Percentiles rank a stretch among this genome's conserved stretches.
These are phyloP conservation scores for Phyto melanocephala DNA, from an alignment of 2,888 invertebrate genomes.

Conservation along the genomic window DNA sequence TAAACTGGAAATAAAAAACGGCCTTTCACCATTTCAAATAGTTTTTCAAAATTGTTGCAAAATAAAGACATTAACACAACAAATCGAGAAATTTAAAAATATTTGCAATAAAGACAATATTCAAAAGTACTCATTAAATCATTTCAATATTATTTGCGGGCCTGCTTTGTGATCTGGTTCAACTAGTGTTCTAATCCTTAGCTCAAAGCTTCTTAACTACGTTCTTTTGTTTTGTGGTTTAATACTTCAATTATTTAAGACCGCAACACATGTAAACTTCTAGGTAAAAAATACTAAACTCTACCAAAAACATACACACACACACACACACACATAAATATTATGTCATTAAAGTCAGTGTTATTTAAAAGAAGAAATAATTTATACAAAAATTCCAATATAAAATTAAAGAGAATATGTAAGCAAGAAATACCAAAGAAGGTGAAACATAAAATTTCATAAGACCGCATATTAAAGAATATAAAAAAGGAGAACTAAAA, in stretches of 20 bases:
- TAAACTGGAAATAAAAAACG: too few relatives aligned
- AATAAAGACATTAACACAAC: too few relatives aligned
- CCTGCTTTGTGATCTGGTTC: too few relatives aligned
- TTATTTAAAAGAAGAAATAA: constrained; percentile 11
- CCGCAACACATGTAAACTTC: constrained; percentile 60
- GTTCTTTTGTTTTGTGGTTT: constrained; percentile 40
- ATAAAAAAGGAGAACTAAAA: not conserved
- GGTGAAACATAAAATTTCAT: constrained; percentile 57
- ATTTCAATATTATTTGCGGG: too few relatives aligned
- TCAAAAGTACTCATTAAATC: too few relatives aligned
- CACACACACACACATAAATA: not conserved
- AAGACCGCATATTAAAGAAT: not conserved
- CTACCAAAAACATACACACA: not conserved
- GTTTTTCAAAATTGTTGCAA: too few relatives aligned
- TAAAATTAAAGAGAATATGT: constrained; percentile 31
- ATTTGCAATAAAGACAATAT: too few relatives aligned
- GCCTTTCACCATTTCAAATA: too few relatives aligned
- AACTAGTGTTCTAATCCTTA: too few relatives aligned
- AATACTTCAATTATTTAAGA: constrained; percentile 56
- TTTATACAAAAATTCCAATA: constrained; percentile 41
- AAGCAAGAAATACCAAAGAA: constrained; percentile 37
- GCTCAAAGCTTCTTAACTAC: not conserved
- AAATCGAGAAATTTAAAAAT: too few relatives aligned
- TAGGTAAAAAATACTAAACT: not conserved
- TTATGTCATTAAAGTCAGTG: constrained; percentile 21